Percentiles rank a stretch among this genome's conserved stretches.
phyloP scores from a whole-genome alignment of 2,888 invertebrate genomes.

The Smittia sp. region DNA sequence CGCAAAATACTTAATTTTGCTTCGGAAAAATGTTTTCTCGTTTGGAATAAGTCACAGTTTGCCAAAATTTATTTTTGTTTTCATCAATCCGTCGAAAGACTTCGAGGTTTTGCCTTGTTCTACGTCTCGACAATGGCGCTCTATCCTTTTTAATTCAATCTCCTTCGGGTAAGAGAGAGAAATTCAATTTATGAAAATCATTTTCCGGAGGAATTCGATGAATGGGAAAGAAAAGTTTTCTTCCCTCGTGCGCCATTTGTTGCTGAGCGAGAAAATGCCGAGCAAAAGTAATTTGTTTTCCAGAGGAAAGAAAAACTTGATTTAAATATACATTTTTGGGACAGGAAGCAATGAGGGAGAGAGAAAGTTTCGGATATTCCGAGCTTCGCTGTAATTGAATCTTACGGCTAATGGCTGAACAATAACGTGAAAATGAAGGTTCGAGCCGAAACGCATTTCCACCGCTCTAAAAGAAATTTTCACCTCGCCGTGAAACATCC shows the following conservation, averaged over 20 bases:
- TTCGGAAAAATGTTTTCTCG: neutral
- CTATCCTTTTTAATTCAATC: neutral
- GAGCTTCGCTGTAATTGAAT: neutral
- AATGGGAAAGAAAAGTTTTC: neutral
- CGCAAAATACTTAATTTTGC: neutral
- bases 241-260: neutral
- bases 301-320: neutral
- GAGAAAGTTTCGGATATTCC: neutral
- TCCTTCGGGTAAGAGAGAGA: neutral
- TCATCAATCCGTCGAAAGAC: neutral
- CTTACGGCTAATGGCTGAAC: neutral
- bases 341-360: neutral
- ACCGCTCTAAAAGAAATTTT: neutral
- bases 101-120: too few relatives aligned
- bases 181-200: slow-evolving; percentile 12
- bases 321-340: neutral
- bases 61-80: neutral
- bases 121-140: neutral
- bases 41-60: neutral
- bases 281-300: neutral
- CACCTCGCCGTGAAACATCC: neutral
- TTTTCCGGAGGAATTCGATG: neutral
- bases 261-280: neutral
- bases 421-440: slow-evolving; percentile 6
- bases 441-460: neutral